Percentiles rank a stretch among this genome's conserved stretches.
phyloP scores from a whole-genome alignment of 2,888 invertebrate species.

The Phragmatobia fuliginosa region DNA sequence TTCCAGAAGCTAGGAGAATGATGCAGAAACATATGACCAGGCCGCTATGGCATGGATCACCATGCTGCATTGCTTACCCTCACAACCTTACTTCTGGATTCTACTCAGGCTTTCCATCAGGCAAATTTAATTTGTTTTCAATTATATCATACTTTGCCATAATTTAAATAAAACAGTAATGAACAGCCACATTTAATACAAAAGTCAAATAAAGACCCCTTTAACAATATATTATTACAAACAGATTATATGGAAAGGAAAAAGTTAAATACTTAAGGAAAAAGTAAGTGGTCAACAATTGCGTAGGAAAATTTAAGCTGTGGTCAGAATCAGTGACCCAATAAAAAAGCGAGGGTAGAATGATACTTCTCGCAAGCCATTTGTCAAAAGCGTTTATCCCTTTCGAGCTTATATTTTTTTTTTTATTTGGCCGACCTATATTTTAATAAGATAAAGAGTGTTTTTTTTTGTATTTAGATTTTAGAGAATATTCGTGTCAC shows the following conservation, averaged over 20 bases:
- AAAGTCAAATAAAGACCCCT: not conserved
- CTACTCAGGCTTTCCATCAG: too few species aligned
- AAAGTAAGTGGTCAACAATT: slow-evolving; percentile 21
- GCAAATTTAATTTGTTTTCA: too few species aligned
- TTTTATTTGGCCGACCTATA: not conserved
- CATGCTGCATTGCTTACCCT: too few species aligned
- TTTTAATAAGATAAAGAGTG: too few species aligned
- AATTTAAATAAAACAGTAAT: too few species aligned
- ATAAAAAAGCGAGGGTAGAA: slow-evolving; percentile 21
- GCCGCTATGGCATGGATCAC: too few species aligned
- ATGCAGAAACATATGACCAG: too few species aligned
- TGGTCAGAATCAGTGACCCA: slow-evolving; percentile 37
- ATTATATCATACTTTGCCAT: too few species aligned
- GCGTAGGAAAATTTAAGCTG: slow-evolving; percentile 24
- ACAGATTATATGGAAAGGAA: not conserved
- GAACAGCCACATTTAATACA: not conserved
- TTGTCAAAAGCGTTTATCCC: slow-evolving; percentile 10
- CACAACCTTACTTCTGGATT: too few species aligned
- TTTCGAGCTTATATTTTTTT: not conserved
- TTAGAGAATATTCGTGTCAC: not conserved
- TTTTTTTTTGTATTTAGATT: too few species aligned
- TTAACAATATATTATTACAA: not conserved
- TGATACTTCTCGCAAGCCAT: slow-evolving; percentile 20
- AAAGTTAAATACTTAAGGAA: not conserved
- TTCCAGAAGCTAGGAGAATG: too few species aligned